Evolutionary conservation across 1,140 invertebrate genomes (phyloP), one percentile per base, ranked within the genome.

Genomic region (Popillia japonica): DNA sequence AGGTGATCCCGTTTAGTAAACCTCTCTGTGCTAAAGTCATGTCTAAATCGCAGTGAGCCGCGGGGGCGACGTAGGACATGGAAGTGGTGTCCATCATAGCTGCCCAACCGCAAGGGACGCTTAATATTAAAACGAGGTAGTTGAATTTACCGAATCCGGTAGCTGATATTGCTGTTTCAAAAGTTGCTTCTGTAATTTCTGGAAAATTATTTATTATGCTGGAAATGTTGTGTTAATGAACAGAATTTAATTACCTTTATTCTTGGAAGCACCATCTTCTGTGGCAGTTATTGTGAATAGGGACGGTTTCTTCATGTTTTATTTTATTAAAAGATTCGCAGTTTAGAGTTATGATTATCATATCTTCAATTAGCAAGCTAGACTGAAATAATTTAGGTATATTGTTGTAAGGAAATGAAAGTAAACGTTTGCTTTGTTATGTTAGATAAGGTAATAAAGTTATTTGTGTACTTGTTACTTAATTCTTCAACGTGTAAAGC

Each of bases 31-130:
- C 83, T 0, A 92, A 82, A 0, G 89, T 88, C 41, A 94, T 85
- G 20, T 90, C 81, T 48, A 95, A 88, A 85, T 94, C 93, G 82
- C 93, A 94, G 81, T 93, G 90, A 0, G 92, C 93, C 6, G 90
- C 87, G 0, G 93, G 92, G 81, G 93, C 87, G 79, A 94, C 92
- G 84, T 91, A 92, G 0, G 92, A 92, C 78, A 92, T 89, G 4
- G 90, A 90, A 40, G 89, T 89, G 3, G 90, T 92, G 59, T 93
- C 92, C 61, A 92, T 92, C n/a, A 92, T 89, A 0, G 90, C 88
- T 6, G 90, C 89, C 88, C 90, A 92, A 72, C 90, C 90, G 2
- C 89, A 91, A 0, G 92, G 92, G 55, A 94, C 85, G 1, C 90
- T 88, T 76, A 90, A 86, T n/a, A 93, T 79, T 73, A 93, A 86